phyloP scores from a whole-genome alignment of 2,113 vertebrate species.

The Gambusia affinis region DNA sequence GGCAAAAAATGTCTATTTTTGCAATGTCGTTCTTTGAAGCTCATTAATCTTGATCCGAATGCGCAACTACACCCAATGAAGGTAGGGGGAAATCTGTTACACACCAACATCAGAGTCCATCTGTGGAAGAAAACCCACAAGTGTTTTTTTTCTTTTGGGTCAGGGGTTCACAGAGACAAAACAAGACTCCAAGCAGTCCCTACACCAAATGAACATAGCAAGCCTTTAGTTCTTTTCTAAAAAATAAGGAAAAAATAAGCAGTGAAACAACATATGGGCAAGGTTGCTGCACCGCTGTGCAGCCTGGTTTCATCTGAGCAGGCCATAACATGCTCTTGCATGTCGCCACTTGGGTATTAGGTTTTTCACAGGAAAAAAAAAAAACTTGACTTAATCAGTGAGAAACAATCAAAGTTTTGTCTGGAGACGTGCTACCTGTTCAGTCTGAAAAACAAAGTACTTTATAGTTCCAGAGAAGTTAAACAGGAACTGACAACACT shows the following conservation, averaged over 20 bases:
- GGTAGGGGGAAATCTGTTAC: constrained; percentile 32
- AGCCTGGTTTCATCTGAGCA: constrained; percentile 27
- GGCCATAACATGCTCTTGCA: constrained; percentile 30
- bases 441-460: neutral
- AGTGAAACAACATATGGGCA: constrained; percentile 24
- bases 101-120: constrained; percentile 59
- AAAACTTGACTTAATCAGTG: constrained; percentile 31
- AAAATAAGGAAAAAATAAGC: constrained; percentile 10
- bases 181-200: neutral
- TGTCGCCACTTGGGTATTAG: constrained; percentile 57
- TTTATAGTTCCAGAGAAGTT: neutral
- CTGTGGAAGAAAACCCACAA: constrained; percentile 53
- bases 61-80: constrained; percentile 25
- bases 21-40: constrained; percentile 33
- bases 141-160: neutral
- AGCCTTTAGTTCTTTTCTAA: constrained; percentile 4
- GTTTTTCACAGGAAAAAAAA: constrained; percentile 24
- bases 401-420: neutral
- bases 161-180: neutral
- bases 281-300: constrained; percentile 42
- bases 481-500: neutral
- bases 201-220: neutral
- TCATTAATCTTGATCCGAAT: constrained; percentile 48
- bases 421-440: too few relatives aligned
- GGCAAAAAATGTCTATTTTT: constrained; percentile 49